These are phyloP conservation scores for Coptodon bakossiorum DNA, from an alignment of 2,113 vertebrate species.

Conservation along the genomic window DNA sequence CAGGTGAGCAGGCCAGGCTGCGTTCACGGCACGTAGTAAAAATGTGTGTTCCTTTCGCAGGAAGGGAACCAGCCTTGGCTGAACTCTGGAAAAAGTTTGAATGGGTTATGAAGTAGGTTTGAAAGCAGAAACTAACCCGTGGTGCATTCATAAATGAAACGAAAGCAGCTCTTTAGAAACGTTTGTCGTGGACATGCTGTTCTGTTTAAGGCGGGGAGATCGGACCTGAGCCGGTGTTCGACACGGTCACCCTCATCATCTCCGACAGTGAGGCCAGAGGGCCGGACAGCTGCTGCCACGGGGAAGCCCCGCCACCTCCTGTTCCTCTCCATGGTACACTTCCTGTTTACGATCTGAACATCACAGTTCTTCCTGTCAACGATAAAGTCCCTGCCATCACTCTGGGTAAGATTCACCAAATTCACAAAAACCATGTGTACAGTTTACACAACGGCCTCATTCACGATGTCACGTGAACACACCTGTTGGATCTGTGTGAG, in stretches of 20 bases:
- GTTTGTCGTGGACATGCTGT: not conserved
- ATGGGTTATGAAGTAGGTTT: not conserved
- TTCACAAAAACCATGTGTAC: not conserved
- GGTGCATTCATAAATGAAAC: not conserved
- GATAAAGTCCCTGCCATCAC: constrained; percentile 56
- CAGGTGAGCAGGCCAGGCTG: constrained; percentile 37
- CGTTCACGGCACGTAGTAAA: not conserved
- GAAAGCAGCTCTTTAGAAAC: not conserved
- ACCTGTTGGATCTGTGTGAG: not conserved
- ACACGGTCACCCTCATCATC: constrained; percentile 67
- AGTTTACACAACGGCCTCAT: not conserved
- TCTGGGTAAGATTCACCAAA: constrained; percentile 1
- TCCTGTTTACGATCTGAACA: constrained; percentile 71
- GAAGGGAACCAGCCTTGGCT: not conserved
- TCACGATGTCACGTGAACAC: not conserved
- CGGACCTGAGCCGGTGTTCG: constrained; percentile 22
- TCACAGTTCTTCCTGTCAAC: constrained; percentile 69
- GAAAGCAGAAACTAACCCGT: not conserved
- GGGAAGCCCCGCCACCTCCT: constrained; percentile 54
- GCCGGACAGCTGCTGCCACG: constrained; percentile 55
- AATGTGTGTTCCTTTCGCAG: not conserved
- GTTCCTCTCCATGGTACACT: constrained; percentile 62
- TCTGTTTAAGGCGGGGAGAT: constrained; percentile 65
- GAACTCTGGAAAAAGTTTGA: not conserved
- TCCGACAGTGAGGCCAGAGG: constrained; percentile 61